A percentile compares a stretch with the other conserved stretches of the same genome.
Conservation (phyloP, 2,797 vertebrate genomes). For the Acestrorhynchus altus region DNA sequence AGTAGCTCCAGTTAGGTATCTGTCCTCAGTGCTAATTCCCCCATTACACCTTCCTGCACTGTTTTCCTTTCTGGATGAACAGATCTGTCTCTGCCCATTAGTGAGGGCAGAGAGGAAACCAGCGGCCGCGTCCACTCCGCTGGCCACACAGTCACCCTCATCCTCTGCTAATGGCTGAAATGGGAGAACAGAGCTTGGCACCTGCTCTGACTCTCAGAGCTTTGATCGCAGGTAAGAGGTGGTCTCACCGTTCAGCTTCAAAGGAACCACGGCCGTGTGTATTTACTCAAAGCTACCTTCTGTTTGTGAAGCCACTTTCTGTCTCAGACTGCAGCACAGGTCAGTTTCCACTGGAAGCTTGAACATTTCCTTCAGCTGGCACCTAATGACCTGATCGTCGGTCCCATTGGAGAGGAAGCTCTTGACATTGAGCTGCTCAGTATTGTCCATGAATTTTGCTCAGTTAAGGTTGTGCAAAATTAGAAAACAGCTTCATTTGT, state of each 20-base stretch:
- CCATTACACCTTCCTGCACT: not conserved
- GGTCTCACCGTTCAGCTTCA: slow-evolving; percentile 8
- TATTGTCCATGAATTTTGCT: slow-evolving; percentile 32
- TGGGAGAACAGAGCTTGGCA: slow-evolving; percentile 55
- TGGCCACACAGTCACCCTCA: slow-evolving; percentile 48
- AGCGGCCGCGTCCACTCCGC: slow-evolving; percentile 28
- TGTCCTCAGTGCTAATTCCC: slow-evolving; percentile 5
- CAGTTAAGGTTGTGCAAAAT: slow-evolving; percentile 3
- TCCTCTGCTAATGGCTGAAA: slow-evolving; percentile 53
- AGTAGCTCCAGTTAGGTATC: not conserved
- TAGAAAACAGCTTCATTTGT: not conserved
- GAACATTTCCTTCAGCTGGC: slow-evolving; percentile 49
- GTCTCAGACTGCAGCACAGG: slow-evolving; percentile 27
- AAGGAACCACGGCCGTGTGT: slow-evolving; percentile 32
- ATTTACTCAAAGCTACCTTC: slow-evolving; percentile 8
- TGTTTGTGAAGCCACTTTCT: slow-evolving; percentile 35
- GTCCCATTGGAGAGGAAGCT: slow-evolving; percentile 48
- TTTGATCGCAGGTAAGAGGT: slow-evolving; percentile 41
- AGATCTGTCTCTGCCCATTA: slow-evolving; percentile 46
- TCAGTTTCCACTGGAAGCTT: slow-evolving; percentile 51
- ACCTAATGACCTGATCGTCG: slow-evolving; percentile 65
- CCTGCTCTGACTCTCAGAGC: slow-evolving; percentile 22
- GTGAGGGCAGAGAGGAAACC: slow-evolving; percentile 37
- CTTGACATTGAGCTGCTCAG: slow-evolving; percentile 26
- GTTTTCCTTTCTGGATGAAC: slow-evolving; percentile 20